Conservation (phyloP, 2,113 vertebrate genomes). For the Thalassoma bifasciatum region DNA sequence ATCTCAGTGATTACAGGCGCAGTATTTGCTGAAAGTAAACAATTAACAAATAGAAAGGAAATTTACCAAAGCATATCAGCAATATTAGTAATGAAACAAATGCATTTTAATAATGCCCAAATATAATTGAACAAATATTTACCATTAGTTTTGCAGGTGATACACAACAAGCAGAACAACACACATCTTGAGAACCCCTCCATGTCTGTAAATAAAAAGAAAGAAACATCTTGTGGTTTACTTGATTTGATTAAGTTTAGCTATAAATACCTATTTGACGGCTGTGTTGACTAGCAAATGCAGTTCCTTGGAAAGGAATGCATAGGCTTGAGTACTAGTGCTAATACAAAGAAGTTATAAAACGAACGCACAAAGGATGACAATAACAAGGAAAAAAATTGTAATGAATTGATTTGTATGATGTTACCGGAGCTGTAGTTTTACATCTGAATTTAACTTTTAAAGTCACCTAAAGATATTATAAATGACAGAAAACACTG, state of each 20-base stretch:
- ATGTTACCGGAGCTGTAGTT: too few species aligned
- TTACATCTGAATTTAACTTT: too few species aligned
- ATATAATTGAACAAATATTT: constrained; percentile 20
- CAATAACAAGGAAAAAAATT: too few species aligned
- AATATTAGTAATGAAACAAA: background rate
- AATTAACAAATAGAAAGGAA: background rate
- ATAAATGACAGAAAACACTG: too few species aligned
- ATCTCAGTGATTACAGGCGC: fast-evolving
- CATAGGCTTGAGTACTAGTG: too few species aligned
- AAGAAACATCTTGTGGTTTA: background rate
- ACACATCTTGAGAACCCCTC: constrained; percentile 21
- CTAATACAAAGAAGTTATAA: too few species aligned
- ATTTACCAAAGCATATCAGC: background rate
- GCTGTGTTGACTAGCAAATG: too few species aligned
- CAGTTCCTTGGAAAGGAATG: too few species aligned
- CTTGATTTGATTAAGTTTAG: background rate
- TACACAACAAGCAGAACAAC: constrained; percentile 46
- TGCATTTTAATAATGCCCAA: background rate
- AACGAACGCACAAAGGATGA: too few species aligned
- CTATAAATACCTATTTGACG: too few species aligned
- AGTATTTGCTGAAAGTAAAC: constrained; percentile 57
- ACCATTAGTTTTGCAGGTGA: constrained; percentile 66
- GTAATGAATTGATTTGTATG: too few species aligned
- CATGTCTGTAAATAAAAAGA: constrained; percentile 58
- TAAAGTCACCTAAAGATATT: too few species aligned